These are phyloP conservation scores for Murina feae DNA, from an alignment of 2,113 vertebrate genomes.

Conservation along the genomic window DNA sequence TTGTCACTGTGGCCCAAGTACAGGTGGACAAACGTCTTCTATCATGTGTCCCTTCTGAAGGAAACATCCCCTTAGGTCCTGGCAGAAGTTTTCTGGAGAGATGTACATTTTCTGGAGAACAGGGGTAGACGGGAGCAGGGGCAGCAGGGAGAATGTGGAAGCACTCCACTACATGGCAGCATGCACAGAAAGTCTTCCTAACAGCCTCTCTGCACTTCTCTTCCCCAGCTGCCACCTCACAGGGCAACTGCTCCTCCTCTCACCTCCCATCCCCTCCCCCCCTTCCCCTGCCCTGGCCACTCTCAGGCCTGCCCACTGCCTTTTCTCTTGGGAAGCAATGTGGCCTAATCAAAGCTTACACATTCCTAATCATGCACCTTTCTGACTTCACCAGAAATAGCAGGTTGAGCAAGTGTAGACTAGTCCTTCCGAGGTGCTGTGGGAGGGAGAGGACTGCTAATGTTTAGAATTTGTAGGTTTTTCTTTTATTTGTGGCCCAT, in stretches of 20 bases:
- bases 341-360: not conserved
- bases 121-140: fast-evolving
- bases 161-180: fast-evolving
- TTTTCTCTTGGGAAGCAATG: not conserved
- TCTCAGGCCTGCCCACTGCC: fast-evolving
- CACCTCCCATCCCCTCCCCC: too few relatives aligned
- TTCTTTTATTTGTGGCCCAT: not conserved
- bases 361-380: not conserved
- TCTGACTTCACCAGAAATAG: not conserved
- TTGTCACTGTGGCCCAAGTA: not conserved
- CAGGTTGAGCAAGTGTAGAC: not conserved
- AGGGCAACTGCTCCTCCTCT: fast-evolving
- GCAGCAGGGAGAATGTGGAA: fast-evolving
- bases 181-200: not conserved
- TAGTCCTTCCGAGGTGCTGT: not conserved
- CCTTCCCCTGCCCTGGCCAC: too few relatives aligned
- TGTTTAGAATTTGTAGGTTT: not conserved
- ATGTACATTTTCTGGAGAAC: not conserved
- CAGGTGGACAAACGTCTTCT: too few relatives aligned
- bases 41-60: not conserved
- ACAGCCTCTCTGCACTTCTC: not conserved
- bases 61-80: not conserved
- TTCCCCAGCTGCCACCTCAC: too few relatives aligned
- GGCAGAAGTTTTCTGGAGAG: not conserved
- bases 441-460: not conserved